phyloP scores from a whole-genome alignment of 2,113 vertebrate genomes.

The Bos indicus region DNA sequence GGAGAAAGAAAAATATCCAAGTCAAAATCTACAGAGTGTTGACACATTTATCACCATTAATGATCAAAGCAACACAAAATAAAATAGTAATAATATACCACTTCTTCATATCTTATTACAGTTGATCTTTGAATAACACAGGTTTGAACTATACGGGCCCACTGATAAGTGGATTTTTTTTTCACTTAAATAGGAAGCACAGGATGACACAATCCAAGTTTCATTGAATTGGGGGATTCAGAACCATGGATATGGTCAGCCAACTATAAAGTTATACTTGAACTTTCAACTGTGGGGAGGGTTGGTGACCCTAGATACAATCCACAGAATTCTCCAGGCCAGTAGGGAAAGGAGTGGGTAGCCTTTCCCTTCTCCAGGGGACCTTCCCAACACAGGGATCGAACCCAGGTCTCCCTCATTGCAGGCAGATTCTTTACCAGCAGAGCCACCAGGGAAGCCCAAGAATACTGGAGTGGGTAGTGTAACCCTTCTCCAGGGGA shows the following conservation, averaged over 20 bases:
- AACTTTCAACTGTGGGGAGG: not conserved
- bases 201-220: not conserved
- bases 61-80: not conserved
- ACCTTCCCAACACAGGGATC: not conserved
- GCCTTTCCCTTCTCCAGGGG: not conserved
- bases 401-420: rapidly evolving
- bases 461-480: too few relatives aligned
- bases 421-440: not conserved
- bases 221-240: not conserved
- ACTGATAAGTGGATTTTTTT: not conserved
- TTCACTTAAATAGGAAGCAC: not conserved
- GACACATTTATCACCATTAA: not conserved
- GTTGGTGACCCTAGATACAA: not conserved
- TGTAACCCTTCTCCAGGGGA: too few relatives aligned
- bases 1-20: not conserved
- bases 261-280: not conserved
- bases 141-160: not conserved
- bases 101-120: not conserved
- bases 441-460: not conserved
- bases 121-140: not conserved
- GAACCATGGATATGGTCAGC: not conserved
- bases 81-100: not conserved
- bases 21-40: not conserved
- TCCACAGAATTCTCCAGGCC: not conserved
- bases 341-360: not conserved